Evolutionary conservation across 1,140 invertebrate genomes (phyloP).

Genomic region (Drosophila micromelanica): DNA sequence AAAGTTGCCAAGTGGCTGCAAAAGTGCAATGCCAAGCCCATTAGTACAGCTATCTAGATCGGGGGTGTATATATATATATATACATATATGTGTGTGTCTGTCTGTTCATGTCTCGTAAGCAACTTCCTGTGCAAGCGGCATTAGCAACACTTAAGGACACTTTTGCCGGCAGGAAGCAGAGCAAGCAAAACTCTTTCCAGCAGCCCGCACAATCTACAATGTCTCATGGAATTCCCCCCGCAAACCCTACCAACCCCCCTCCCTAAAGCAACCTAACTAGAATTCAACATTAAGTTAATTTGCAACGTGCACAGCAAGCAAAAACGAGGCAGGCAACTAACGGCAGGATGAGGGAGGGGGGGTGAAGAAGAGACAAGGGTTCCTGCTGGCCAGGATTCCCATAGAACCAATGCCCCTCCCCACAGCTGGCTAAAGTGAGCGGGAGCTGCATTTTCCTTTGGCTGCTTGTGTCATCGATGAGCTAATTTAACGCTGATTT

Average conservation of each 20-base stretch:
- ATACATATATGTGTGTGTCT: conserved; percentile 26
- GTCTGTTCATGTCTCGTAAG: conserved; percentile 65
- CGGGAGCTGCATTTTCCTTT: conserved; percentile 27
- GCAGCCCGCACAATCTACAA: conserved; percentile 14
- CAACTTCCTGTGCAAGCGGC: conserved; percentile 68
- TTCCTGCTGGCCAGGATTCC: not conserved
- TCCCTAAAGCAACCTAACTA: conserved; percentile 4
- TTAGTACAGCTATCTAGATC: conserved; percentile 37
- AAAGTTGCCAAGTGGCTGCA: conserved; percentile 71
- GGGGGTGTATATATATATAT: too few relatives aligned
- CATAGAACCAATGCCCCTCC: too few relatives aligned
- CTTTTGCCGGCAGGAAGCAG: conserved; percentile 75
- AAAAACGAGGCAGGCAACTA: conserved; percentile 18
- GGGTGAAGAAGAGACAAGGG: too few relatives aligned
- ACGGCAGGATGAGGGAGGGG: not conserved
- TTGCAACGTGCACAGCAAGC: conserved; percentile 72
- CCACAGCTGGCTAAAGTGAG: conserved; percentile 20
- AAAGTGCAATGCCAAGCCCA: conserved; percentile 71
- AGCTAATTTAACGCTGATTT: conserved; percentile 73
- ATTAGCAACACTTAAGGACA: conserved; percentile 80
- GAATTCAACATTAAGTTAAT: conserved; percentile 76
- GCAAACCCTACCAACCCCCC: not conserved
- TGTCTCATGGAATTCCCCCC: not conserved
- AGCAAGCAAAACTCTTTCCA: conserved; percentile 69
- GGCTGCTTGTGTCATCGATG: conserved; percentile 56